These are phyloP conservation scores for Zaprionus ghesquierei DNA, from an alignment of 1,140 invertebrate species.

Conservation along the genomic window DNA sequence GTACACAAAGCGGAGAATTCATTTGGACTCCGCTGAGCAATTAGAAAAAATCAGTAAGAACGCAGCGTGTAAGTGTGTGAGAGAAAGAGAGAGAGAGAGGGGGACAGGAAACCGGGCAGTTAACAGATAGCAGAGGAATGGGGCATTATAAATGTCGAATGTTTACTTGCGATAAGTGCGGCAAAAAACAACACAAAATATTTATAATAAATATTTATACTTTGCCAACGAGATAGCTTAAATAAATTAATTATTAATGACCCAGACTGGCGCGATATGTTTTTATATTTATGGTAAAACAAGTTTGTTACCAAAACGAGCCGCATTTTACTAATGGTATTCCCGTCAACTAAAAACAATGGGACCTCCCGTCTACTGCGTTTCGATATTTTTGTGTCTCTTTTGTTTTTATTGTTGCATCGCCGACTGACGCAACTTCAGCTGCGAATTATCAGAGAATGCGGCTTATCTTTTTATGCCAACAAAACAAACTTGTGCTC, in stretches of 20 bases:
- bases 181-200: conserved; percentile 27
- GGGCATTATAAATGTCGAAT: conserved; percentile 37
- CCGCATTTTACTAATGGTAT: conserved; percentile 4
- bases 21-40: conserved; percentile 41
- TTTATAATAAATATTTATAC: conserved; percentile 22
- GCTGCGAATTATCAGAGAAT: conserved; percentile 35
- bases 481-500: neutral
- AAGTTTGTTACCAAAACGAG: conserved; percentile 33
- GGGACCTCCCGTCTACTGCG: neutral
- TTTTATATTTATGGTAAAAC: conserved; percentile 17
- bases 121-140: conserved; percentile 11
- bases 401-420: neutral
- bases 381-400: conserved; percentile 2
- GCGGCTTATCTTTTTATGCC: conserved; percentile 31
- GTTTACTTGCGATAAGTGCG: conserved; percentile 49
- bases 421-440: conserved; percentile 24
- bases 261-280: conserved; percentile 1
- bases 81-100: neutral
- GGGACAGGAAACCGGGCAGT: neutral
- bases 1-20: conserved; percentile 39
- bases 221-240: conserved; percentile 47
- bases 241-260: conserved; percentile 44
- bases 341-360: neutral
- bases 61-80: neutral
- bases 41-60: conserved; percentile 34